Percentiles rank a stretch among this genome's conserved stretches.
phyloP scores from a whole-genome alignment of 2,888 invertebrate genomes.

The Zhuqinia jingwanae region DNA sequence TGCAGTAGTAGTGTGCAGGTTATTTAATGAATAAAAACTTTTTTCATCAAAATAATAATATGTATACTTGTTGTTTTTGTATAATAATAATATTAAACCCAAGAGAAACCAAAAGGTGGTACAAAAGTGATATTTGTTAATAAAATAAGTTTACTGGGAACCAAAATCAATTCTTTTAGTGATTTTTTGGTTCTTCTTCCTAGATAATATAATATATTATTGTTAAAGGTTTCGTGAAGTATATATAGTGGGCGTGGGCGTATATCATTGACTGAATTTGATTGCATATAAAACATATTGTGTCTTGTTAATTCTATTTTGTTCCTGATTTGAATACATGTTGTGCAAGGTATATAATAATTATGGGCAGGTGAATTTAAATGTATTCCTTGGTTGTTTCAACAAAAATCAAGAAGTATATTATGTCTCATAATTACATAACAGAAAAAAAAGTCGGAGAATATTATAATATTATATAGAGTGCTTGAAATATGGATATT shows the following conservation, averaged over 20 bases:
- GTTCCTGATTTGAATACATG: conserved; percentile 9
- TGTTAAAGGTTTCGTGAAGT: neutral
- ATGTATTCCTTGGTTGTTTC: neutral
- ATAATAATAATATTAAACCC: neutral
- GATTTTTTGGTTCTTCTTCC: neutral
- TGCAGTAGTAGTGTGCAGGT: conserved; percentile 75
- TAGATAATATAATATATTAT: neutral
- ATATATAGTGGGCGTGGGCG: conserved; percentile 15
- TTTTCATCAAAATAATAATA: conserved; percentile 41
- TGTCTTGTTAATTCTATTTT: conserved; percentile 33
- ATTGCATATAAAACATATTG: neutral
- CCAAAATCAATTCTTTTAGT: neutral
- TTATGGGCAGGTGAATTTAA: conserved; percentile 21
- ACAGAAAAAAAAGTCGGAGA: conserved; percentile 37
- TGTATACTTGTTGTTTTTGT: conserved; percentile 33
- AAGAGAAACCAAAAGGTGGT: conserved; percentile 28
- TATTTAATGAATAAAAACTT: conserved; percentile 64
- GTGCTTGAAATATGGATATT: conserved; percentile 55
- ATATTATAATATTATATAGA: neutral
- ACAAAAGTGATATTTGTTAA: conserved; percentile 8
- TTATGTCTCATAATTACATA: neutral
- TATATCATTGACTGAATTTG: neutral
- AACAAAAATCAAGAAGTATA: too few species aligned
- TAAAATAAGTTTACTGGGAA: neutral
- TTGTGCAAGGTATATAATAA: conserved; percentile 34